Evolutionary conservation across 2,797 vertebrate genomes (phyloP).

Genomic region (Heliangelus exortis): DNA sequence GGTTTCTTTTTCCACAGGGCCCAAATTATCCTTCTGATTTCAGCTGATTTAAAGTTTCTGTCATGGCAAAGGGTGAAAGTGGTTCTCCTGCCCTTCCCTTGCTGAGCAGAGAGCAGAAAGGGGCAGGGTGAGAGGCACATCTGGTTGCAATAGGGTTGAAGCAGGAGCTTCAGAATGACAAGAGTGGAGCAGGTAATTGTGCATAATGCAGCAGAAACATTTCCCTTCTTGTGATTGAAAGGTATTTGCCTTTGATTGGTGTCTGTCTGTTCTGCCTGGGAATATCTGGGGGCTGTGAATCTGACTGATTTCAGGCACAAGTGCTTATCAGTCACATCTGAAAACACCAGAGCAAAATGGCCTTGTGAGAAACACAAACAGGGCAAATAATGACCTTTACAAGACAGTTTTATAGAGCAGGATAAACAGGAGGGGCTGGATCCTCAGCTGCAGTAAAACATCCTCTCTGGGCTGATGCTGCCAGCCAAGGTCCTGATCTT

Average conservation of each 20-base stretch:
- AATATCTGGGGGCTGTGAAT: neutral
- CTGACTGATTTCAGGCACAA: neutral
- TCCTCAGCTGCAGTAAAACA: neutral
- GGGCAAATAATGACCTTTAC: constrained; percentile 4
- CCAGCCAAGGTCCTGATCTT: neutral
- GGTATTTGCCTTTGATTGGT: constrained; percentile 21
- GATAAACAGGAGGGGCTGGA: constrained; percentile 20
- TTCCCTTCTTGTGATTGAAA: constrained; percentile 31
- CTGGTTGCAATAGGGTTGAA: neutral
- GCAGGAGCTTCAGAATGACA: constrained; percentile 9
- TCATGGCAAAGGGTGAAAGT: neutral
- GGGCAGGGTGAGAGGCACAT: neutral
- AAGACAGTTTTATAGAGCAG: constrained; percentile 26
- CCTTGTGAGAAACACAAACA: neutral
- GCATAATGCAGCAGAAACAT: constrained; percentile 52
- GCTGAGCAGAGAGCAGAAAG: neutral
- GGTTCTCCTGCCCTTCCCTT: neutral
- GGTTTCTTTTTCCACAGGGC: neutral
- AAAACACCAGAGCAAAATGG: neutral
- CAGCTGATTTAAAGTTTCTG: constrained; percentile 4
- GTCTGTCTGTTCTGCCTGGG: constrained; percentile 27
- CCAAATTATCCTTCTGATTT: neutral
- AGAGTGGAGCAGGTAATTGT: constrained; percentile 43
- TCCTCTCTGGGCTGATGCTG: neutral
- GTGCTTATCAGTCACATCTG: neutral